Conservation (phyloP, 2,888 invertebrate species). For the Cheilosia urbana region DNA sequence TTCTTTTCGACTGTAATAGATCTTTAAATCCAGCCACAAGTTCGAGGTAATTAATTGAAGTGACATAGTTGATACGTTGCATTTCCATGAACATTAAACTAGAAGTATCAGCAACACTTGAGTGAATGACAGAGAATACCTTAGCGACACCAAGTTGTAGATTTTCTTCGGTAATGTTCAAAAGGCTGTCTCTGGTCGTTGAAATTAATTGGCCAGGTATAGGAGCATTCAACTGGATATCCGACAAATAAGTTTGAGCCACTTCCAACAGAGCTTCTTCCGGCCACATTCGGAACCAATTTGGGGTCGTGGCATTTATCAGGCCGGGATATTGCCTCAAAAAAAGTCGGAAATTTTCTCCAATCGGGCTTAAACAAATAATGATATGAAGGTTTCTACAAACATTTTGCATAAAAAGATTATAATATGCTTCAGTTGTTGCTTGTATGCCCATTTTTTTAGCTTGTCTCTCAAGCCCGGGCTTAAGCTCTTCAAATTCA, state of each 20-base stretch:
- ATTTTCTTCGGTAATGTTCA: conserved; percentile 85
- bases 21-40: conserved; percentile 92
- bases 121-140: conserved; percentile 92
- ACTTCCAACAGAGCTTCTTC: conserved; percentile 94
- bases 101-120: conserved; percentile 90
- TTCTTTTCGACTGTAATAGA: conserved; percentile 89
- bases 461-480: conserved; percentile 79
- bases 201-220: conserved; percentile 86
- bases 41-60: conserved; percentile 94
- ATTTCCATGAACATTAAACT: conserved; percentile 90
- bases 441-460: conserved; percentile 84
- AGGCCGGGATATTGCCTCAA: conserved; percentile 94
- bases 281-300: conserved; percentile 96
- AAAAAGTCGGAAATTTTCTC: conserved; percentile 91
- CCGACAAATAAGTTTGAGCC: conserved; percentile 91
- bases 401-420: conserved; percentile 91
- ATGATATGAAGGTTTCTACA: conserved; percentile 91
- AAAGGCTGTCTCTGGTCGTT: conserved; percentile 77
- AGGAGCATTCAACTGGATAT: conserved; percentile 89
- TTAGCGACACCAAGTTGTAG: conserved; percentile 88
- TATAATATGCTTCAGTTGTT: conserved; percentile 89
- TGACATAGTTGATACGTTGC: conserved; percentile 93
- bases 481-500: conserved; percentile 90
- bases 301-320: conserved; percentile 94
- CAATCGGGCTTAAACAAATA: conserved; percentile 95